These are phyloP conservation scores for Agrilus planipennis DNA, from an alignment of 1,140 invertebrate species.

Conservation along the genomic window DNA sequence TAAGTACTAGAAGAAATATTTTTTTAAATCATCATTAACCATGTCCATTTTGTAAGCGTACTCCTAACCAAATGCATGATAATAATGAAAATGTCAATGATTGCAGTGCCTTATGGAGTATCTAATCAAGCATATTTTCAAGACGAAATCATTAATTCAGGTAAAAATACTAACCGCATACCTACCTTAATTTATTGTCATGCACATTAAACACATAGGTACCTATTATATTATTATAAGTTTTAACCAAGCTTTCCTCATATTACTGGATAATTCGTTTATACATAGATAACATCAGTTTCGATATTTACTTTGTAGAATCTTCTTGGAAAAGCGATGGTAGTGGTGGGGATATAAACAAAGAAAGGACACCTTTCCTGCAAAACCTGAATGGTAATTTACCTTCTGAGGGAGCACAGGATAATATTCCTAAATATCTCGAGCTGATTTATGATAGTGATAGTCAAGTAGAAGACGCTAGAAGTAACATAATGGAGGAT, in stretches of 20 bases:
- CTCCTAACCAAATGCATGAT: not conserved
- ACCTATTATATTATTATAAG: not conserved
- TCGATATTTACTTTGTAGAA: constrained; percentile 12
- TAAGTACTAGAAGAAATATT: constrained; percentile 20
- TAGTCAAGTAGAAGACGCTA: constrained; percentile 7
- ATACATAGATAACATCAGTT: no score
- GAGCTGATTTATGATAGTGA: constrained; percentile 35
- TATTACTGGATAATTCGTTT: not conserved
- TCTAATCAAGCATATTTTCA: constrained; percentile 35
- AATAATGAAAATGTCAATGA: constrained; percentile 5
- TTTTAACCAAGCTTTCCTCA: not conserved
- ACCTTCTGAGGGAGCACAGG: constrained; percentile 7
- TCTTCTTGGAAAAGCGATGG: constrained; percentile 26
- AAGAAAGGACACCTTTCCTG: constrained; percentile 28
- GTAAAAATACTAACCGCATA: not conserved
- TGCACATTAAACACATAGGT: no score
- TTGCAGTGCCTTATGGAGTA: constrained; percentile 31
- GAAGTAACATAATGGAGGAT: no score
- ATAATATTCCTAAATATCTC: constrained; percentile 36
- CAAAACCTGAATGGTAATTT: constrained; percentile 7
- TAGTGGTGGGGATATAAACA: constrained; percentile 20
- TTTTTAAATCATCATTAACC: not conserved
- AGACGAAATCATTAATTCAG: constrained; percentile 21
- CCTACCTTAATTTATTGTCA: no score
- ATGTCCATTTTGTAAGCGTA: not conserved